Evolutionary conservation across 2,113 vertebrate genomes (phyloP).

Genomic region (Herpailurus yagouaroundi): DNA sequence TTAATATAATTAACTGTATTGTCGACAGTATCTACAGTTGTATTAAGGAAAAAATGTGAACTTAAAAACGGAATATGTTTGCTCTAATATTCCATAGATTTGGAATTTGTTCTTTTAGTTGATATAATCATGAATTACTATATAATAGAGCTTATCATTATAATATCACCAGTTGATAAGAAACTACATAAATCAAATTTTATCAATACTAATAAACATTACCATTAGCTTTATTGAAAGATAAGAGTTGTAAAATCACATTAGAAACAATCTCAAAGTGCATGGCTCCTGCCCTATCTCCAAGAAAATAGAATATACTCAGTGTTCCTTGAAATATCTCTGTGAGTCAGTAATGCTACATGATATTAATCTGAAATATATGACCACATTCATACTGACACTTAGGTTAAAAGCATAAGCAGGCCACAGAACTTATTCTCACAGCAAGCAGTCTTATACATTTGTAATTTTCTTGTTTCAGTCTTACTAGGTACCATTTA

Average conservation of each 20-base stretch:
- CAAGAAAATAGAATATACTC: neutral
- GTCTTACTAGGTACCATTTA: neutral
- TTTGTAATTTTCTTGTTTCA: neutral
- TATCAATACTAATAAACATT: neutral
- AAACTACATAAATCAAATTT: neutral
- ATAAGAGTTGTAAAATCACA: neutral
- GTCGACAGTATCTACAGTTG: neutral
- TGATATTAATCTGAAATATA: neutral
- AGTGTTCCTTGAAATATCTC: neutral
- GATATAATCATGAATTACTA: neutral
- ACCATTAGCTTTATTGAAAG: neutral
- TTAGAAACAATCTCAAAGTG: neutral
- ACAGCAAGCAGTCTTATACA: neutral
- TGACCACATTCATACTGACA: neutral
- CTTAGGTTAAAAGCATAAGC: neutral
- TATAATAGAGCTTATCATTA: neutral
- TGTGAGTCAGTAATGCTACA: neutral
- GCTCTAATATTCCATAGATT: neutral
- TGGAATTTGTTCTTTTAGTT: neutral
- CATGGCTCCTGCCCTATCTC: neutral
- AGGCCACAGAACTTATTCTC: neutral
- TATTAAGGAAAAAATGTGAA: neutral
- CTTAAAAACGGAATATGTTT: neutral
- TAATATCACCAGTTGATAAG: neutral
- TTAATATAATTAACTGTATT: neutral